Evolutionary conservation across 2,113 vertebrate genomes (phyloP).

Genomic region (Ailurus styani): DNA sequence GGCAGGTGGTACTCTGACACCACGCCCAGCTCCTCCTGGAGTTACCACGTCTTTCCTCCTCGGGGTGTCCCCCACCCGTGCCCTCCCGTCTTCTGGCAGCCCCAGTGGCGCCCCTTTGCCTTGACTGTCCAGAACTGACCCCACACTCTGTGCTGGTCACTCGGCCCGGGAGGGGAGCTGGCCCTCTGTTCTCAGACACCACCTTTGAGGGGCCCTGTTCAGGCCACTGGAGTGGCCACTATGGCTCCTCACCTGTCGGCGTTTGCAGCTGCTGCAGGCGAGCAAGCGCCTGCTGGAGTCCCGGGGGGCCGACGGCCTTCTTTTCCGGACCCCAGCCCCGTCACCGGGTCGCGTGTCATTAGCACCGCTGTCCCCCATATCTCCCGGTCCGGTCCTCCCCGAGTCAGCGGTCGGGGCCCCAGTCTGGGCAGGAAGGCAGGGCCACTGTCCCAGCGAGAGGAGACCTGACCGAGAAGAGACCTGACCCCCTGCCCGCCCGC

Average conservation of each 20-base stretch:
- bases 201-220: neutral
- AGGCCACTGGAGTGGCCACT: neutral
- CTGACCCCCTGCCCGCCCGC: neutral
- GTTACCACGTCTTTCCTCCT: neutral
- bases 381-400: neutral
- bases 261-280: neutral
- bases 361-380: neutral
- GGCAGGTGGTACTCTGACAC: neutral
- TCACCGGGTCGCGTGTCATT: neutral
- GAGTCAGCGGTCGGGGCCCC: neutral
- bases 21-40: neutral
- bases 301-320: neutral
- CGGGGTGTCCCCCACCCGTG: neutral
- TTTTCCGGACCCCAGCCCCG: neutral
- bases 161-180: neutral
- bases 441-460: too few species aligned
- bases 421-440: too few species aligned
- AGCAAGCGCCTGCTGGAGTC: too few species aligned
- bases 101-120: neutral
- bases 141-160: neutral
- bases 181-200: neutral
- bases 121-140: neutral
- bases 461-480: neutral
- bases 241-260: neutral
- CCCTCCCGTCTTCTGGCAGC: neutral